Evolutionary conservation across 35 echinoderm and acorn worm genomes (phyloP), one percentile per base, ranked within the genome.

Genomic region (Acanthaster planci): DNA sequence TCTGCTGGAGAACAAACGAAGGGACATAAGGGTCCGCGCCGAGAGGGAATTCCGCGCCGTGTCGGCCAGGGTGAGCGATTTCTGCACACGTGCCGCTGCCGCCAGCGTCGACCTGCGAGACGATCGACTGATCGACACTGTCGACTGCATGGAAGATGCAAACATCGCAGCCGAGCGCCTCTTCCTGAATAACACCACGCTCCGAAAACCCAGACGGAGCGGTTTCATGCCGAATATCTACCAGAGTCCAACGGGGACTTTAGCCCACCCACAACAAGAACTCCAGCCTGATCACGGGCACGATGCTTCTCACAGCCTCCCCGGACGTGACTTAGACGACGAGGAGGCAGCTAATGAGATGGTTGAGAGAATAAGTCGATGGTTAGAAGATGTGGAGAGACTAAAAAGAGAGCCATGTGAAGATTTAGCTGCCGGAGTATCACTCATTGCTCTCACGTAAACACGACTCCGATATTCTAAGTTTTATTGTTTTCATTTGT

Each of bases 61-160:
- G 18, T 72, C 64, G 64, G 64, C 64, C 64, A 72, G 30, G 30
- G 64, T 72, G 21, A 72, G 34, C 34, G 64, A 26, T 31, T 72
- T 72, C 64, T 72, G 64, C 64, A 72, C 64, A 10, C 64, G 64
- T 26, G 30, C 64, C 2, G 64, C 64, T 12, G 64, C 64, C 7
- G 64, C 64, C 7, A 72, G 8, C 30, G 7, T 30, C 64, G 64
- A 72, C 15, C 64, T 12, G 64, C 64, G 64, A 5, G 64, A 72
- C 64, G 34, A 34, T 72, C 64, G 64, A 72, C 34, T 72, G 64
- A 72, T 72, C 64, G 64, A 72, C 64, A 72, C 64, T 72, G 64
- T 72, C 64, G 64, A 72, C 64, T 72, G 64, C 34, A 31, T 72
- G 34, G 64, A 72, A 72, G 64, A 72, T 15, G 64, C 26, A 2